Percentiles rank a stretch among this genome's conserved stretches.
These are phyloP conservation scores for Circaetus cinerascens DNA, from an alignment of 2,113 vertebrate species.

Conservation along the genomic window DNA sequence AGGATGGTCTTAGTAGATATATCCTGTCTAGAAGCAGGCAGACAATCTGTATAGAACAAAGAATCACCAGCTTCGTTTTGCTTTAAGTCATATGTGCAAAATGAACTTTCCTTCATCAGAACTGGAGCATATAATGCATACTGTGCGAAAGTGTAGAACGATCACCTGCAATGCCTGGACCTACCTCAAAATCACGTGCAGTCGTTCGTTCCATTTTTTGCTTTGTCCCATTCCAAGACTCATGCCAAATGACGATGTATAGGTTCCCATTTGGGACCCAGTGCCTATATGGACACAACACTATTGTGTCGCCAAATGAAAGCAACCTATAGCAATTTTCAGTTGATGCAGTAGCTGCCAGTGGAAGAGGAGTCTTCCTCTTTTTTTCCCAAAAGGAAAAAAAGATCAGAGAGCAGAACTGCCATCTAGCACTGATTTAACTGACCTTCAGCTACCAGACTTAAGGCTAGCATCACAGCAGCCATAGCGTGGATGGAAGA, in stretches of 20 bases:
- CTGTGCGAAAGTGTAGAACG: background rate
- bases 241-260: rapidly evolving
- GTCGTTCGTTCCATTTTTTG: background rate
- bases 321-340: background rate
- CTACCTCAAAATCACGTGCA: background rate
- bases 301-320: background rate
- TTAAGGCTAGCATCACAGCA: background rate
- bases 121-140: background rate
- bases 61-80: background rate
- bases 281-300: background rate
- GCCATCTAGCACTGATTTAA: background rate
- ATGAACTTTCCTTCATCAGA: background rate
- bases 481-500: background rate
- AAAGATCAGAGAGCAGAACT: background rate
- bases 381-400: background rate
- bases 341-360: background rate
- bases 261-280: background rate
- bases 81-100: background rate
- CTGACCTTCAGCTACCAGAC: background rate
- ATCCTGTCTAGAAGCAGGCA: background rate
- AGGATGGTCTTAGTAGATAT: background rate
- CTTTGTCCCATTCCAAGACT: background rate
- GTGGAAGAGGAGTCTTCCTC: background rate
- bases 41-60: background rate
- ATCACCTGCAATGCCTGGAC: background rate